Base-by-base conservation (phyloP, 2,888 invertebrate genomes). In the Pyrocoelia pectoralis region DNA sequence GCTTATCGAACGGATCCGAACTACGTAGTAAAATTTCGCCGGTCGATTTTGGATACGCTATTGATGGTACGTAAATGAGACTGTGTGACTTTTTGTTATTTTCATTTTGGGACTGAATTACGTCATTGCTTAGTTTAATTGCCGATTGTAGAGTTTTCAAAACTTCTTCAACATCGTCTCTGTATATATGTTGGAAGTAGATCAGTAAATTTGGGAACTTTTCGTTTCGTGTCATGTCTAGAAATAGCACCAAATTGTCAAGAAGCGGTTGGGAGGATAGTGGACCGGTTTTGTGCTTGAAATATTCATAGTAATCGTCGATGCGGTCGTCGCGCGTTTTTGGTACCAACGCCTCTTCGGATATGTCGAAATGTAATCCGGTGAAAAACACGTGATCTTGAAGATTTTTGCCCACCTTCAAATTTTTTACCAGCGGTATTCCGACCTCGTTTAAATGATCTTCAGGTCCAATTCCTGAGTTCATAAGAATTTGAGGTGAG, bases 401-500 rank as follows among this genome's bases (percentile, higher is more conserved):
- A 28, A 83, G 69, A 70, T 83, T 81, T 69, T 82, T 70, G 2
- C 84, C 68, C 56, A 74, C 54, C 9, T 58, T 48, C 62, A 75
- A n/a, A 50, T 76, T 70, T 1, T 66, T 50, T 1, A 74, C 53
- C 0, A 74, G 43, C 2, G 73, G 73, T 13, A 80, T 74, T 1
- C 76, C 75, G 14, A 76, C 70, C 51, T 78, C 67, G 29, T 74
- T 54, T 8, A 84, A 72, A 49, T 83, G 80, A 0, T 77, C 72
- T 8, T 70, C 73, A 1, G 83, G 83, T 1, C 84, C 84, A 4
- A 88, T 79, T 1, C 89, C 89, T 12, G 87, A 87, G 13, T 88
- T 71, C 83, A 88, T 82, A 15, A 89, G 79, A 6, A 89, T 73
- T 74, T 89, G 88, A 0, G 62, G 86, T 14, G 87, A 84, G 74